Evolutionary conservation across 2,797 vertebrate genomes (phyloP).

Genomic region (Microctenopoma lineatum): DNA sequence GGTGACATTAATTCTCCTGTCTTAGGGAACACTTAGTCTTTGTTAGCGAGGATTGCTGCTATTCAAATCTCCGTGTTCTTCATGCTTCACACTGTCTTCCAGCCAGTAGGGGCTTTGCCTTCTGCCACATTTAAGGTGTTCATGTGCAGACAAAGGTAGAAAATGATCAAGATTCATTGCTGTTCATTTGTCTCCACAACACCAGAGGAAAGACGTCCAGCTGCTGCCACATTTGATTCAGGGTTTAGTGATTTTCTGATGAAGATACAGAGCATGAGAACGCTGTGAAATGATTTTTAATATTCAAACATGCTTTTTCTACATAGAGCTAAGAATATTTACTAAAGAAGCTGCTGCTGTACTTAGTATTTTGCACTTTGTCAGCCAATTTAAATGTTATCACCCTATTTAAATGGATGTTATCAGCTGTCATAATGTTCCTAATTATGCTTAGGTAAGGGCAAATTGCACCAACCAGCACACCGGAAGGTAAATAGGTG

Average conservation of each 20-base stretch:
- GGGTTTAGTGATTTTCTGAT: constrained; percentile 63
- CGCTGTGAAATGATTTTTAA: constrained; percentile 28
- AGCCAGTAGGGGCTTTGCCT: constrained; percentile 40
- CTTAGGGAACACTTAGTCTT: constrained; percentile 72
- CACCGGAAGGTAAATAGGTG: too few species aligned
- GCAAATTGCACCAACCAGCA: too few species aligned
- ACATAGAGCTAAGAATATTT: constrained; percentile 6
- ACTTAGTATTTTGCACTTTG: neutral
- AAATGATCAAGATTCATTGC: constrained; percentile 77
- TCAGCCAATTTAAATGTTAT: neutral
- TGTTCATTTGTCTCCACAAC: constrained; percentile 69
- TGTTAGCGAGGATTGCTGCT: constrained; percentile 62
- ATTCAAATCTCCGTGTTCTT: constrained; percentile 70
- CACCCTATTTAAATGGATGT: neutral
- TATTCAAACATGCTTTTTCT: constrained; percentile 31
- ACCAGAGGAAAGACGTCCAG: constrained; percentile 54
- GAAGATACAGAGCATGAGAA: constrained; percentile 65
- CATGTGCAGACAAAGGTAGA: constrained; percentile 60
- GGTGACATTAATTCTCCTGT: constrained; percentile 69
- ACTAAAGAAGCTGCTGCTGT: neutral
- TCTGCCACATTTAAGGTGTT: constrained; percentile 64
- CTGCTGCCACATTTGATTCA: constrained; percentile 59
- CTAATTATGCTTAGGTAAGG: too few species aligned
- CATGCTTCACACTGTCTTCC: constrained; percentile 64
- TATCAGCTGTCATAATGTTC: neutral